phyloP scores from a whole-genome alignment of 2,113 vertebrate genomes.

The Thunnus thynnus region DNA sequence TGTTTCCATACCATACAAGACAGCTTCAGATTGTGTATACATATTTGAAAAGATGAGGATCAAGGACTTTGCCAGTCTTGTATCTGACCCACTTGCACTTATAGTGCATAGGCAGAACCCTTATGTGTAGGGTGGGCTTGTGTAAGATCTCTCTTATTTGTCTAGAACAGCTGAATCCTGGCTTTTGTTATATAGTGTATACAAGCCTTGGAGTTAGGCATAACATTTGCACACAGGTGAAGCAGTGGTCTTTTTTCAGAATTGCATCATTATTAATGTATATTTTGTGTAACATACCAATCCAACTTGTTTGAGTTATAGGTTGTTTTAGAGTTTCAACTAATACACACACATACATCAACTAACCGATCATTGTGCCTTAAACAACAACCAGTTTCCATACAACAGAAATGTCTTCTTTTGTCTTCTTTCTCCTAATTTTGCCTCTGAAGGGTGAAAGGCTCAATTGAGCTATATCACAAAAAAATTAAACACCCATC shows the following conservation, averaged over 20 bases:
- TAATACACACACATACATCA: neutral
- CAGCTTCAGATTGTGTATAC: neutral
- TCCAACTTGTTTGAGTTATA: neutral
- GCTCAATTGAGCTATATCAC: neutral
- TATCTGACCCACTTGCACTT: constrained; percentile 2
- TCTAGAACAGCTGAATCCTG: neutral
- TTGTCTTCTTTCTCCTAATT: constrained; percentile 10
- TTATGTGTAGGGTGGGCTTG: neutral
- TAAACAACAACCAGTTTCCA: neutral
- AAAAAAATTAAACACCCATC: constrained; percentile 8
- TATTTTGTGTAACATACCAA: neutral
- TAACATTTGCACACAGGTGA: neutral
- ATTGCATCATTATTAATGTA: constrained; percentile 1
- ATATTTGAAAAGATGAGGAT: constrained; percentile 21
- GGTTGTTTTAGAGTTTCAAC: neutral
- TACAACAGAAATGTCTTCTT: constrained; percentile 20
- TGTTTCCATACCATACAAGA: neutral
- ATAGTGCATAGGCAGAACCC: neutral
- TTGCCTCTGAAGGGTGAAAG: constrained; percentile 19
- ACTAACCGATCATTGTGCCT: neutral
- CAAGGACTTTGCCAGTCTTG: neutral
- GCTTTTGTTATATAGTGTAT: neutral
- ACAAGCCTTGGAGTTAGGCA: neutral
- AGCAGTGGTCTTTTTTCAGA: neutral
- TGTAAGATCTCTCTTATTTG: neutral